Base-by-base conservation (phyloP, 2,113 vertebrate genomes). In the Argyrosomus japonicus region DNA sequence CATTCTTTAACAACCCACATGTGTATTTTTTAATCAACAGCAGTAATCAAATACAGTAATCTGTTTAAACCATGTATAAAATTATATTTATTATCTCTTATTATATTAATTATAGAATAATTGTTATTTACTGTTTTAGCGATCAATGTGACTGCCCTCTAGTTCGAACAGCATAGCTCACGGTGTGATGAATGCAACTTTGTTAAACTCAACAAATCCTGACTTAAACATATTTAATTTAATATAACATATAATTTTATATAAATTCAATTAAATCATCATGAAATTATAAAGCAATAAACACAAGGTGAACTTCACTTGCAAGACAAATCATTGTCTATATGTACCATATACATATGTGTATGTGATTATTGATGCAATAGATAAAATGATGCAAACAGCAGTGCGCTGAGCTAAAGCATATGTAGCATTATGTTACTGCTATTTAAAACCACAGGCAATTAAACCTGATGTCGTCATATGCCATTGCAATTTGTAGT, bases 361-460 rank as follows among this genome's bases (percentile, higher is more conserved):
- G 4, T 21, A 10, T 51, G n/a, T 36, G 51, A 57, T 56, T 23
- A 12, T n/a, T 73, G 47, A 77, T 54, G 32, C 8, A 51, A 45
- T 15, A 75, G 43, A 80, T 68, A 11, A 61, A n/a, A 57, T 2
- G 56, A 18, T 51, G 15, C 1, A 64, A 56, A 64, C 27, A 56
- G 19, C 56, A 54, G 21, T 25, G 27, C 13, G 47, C 13, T n/a
- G 15, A 63, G 68, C 62, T 25, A 45, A 56, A 47, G 27, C 72
- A 51, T 77, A 77, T n/a, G 64, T 45, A 40, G 36, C 36, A 40
- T 48, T 48, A 11, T 58, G 23, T 53, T 67, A n/a, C 18, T 70
- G 23, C 63, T 70, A 61, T 78, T 85, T 85, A 65, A 43, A 82
- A 53, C 51, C 21, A 48, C 10, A 3, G 17, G 45, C 74, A 54